These are phyloP conservation scores for Anthopleura sola DNA, from an alignment of 64 coral and sea anemone species.

Conservation along the genomic window DNA sequence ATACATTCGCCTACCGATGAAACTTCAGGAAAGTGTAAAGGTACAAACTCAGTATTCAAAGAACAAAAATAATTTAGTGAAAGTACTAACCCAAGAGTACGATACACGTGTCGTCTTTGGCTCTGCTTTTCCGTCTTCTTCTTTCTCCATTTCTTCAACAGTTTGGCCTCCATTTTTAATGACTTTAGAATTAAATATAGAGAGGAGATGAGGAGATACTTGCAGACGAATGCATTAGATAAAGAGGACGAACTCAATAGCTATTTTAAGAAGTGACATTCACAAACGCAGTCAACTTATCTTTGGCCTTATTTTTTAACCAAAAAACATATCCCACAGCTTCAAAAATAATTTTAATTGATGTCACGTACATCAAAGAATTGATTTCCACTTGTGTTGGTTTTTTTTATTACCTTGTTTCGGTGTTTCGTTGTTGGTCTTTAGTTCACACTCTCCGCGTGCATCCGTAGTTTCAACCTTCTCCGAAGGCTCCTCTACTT, in stretches of 20 bases:
- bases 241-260: neutral
- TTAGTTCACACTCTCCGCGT: constrained; percentile 18
- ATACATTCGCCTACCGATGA: neutral
- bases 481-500: constrained; percentile 39
- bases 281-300: neutral
- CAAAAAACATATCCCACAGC: neutral
- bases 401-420: constrained; percentile 28
- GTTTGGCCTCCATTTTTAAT: neutral
- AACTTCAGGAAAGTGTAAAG: neutral
- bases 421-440: neutral
- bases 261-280: constrained; percentile 29
- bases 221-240: neutral
- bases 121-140: neutral
- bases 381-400: neutral
- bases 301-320: neutral
- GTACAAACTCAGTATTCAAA: neutral
- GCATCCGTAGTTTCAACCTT: constrained; percentile 17
- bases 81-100: constrained; percentile 52
- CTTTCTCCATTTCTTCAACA: neutral
- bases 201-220: neutral
- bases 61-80: constrained; percentile 9
- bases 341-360: neutral
- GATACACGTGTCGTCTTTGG: constrained; percentile 51
- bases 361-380: neutral
- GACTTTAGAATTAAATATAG: constrained; percentile 7